Conservation (phyloP, 53 echinoderm and acorn worm genomes). For the Holothuria leucospilota region DNA sequence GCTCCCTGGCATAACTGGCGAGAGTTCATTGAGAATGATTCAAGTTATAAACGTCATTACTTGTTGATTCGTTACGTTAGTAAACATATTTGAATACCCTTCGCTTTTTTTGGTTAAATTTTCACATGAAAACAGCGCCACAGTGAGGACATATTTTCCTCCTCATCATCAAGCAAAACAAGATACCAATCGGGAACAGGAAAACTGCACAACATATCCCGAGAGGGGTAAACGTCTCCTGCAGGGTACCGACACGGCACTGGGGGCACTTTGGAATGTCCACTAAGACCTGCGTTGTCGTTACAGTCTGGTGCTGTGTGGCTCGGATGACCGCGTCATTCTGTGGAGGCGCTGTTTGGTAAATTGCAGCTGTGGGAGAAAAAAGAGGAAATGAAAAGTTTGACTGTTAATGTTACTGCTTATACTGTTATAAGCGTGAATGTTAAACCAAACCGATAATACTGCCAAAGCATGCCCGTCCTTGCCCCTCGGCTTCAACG, state of each 20-base stretch:
- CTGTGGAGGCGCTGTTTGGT: constrained; percentile 39
- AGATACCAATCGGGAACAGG: constrained; percentile 55
- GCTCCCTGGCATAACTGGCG: too few species aligned
- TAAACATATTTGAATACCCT: too few species aligned
- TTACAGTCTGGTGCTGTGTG: constrained; percentile 46
- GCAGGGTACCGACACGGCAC: constrained; percentile 53
- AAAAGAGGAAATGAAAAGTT: neutral
- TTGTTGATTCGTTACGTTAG: too few species aligned
- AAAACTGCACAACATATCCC: constrained; percentile 63
- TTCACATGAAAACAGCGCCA: constrained; percentile 54
- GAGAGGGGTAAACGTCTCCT: constrained; percentile 53
- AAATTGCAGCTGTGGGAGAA: constrained; percentile 1
- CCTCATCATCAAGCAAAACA: constrained; percentile 60
- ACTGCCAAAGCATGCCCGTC: too few species aligned
- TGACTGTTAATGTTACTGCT: too few species aligned
- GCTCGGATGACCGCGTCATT: constrained; percentile 12
- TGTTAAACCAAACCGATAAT: too few species aligned
- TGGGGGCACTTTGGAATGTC: constrained; percentile 41
- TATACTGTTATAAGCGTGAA: too few species aligned
- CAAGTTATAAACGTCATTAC: too few species aligned
- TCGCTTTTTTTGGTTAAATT: too few species aligned
- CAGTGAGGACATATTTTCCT: constrained; percentile 51
- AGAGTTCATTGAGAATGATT: too few species aligned
- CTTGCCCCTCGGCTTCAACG: too few species aligned
- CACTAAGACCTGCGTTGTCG: constrained; percentile 52